Evolutionary conservation across 2,888 invertebrate genomes (phyloP).

Genomic region (Acanthosepion esculentum): DNA sequence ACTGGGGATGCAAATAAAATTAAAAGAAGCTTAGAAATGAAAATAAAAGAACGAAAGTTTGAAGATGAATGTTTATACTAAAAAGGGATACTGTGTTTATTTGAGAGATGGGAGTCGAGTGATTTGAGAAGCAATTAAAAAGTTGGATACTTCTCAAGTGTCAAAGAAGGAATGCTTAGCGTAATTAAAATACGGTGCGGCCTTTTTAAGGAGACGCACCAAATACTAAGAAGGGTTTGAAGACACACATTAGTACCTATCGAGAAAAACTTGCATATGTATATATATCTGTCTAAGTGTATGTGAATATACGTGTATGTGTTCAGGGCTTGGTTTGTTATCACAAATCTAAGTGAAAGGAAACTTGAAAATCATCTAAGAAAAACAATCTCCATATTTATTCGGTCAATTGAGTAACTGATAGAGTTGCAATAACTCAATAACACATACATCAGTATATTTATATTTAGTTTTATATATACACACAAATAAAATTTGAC

Average conservation of each 20-base stretch:
- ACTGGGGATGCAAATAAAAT: not conserved
- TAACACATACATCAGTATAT: too few species aligned
- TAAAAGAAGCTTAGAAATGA: not conserved
- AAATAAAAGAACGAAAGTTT: not conserved
- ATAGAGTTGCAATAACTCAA: too few species aligned
- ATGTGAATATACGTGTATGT: too few species aligned
- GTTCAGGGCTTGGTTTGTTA: too few species aligned
- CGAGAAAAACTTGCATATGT: too few species aligned
- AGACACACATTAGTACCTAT: not conserved
- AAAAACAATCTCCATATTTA: too few species aligned
- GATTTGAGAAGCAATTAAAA: slow-evolving; percentile 6
- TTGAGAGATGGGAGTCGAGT: not conserved
- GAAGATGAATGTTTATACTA: not conserved
- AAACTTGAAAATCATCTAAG: too few species aligned
- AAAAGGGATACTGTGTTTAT: not conserved
- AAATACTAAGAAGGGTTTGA: not conserved
- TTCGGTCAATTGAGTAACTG: too few species aligned
- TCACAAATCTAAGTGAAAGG: too few species aligned
- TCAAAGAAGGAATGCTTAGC: not conserved
- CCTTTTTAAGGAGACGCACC: not conserved
- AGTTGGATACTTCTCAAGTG: not conserved
- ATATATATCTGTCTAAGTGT: too few species aligned
- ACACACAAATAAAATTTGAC: too few species aligned
- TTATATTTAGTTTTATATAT: too few species aligned
- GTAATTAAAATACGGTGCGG: not conserved